Evolutionary conservation across 2,797 vertebrate species (phyloP).

Genomic region (Urophycis tenuis): DNA sequence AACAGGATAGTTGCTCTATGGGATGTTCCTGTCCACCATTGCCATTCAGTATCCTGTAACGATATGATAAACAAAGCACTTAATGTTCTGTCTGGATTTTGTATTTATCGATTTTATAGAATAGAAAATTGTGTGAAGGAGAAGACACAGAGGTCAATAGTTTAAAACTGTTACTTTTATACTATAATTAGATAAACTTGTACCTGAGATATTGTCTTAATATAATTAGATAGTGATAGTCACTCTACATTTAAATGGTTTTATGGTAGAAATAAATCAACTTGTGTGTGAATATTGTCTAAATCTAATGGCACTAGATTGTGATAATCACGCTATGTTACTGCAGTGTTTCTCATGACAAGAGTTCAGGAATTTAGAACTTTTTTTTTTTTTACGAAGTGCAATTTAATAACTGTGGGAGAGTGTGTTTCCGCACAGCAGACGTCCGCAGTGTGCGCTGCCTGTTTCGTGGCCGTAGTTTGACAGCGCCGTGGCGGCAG

Average conservation of each 20-base stretch:
- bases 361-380: not conserved
- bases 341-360: not conserved
- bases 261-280: no score
- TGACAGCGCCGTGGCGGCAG: not conserved
- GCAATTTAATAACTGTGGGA: conserved; percentile 1
- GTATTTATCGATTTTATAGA: not conserved
- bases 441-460: not conserved
- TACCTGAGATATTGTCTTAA: no score
- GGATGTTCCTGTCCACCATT: not conserved
- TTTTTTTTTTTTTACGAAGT: not conserved
- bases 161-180: not conserved
- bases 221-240: no score
- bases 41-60: not conserved
- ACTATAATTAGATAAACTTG: no score
- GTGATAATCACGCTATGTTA: not conserved
- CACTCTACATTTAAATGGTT: not conserved
- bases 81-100: not conserved
- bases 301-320: no score
- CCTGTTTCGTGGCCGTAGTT: not conserved
- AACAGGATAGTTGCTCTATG: not conserved
- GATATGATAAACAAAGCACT: not conserved
- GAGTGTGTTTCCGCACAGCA: not conserved
- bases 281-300: no score
- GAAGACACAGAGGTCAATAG: not conserved
- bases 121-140: not conserved